phyloP scores from a whole-genome alignment of 2,113 vertebrate genomes.

The Amphiprion percula region DNA sequence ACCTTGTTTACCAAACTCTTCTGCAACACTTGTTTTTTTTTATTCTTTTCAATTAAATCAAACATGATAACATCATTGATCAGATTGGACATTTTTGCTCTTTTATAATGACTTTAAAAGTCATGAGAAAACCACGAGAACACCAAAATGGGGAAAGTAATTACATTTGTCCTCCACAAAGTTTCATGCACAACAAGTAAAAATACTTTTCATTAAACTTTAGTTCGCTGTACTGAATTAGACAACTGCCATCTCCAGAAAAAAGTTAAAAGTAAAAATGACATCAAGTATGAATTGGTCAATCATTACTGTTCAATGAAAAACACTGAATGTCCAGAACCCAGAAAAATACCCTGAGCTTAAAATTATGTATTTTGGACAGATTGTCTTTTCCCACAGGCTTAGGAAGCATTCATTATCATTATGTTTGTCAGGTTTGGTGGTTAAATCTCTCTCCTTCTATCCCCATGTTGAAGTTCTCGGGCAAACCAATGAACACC shows the following conservation, averaged over 20 bases:
- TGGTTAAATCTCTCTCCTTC: too few species aligned
- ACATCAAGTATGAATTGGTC: not conserved
- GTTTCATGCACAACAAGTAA: not conserved
- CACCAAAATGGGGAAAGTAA: not conserved
- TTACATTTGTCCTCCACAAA: not conserved
- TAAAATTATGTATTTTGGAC: not conserved
- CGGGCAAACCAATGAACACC: too few species aligned
- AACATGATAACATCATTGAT: constrained; percentile 14
- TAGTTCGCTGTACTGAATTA: not conserved
- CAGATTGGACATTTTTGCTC: too few species aligned
- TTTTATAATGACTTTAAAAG: constrained; percentile 39
- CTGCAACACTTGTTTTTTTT: constrained; percentile 21
- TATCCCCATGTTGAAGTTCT: too few species aligned
- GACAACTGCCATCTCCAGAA: not conserved
- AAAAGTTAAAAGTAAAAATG: not conserved
- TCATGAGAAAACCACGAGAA: constrained; percentile 20
- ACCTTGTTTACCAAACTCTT: constrained; percentile 30
- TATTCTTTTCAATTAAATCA: constrained; percentile 18
- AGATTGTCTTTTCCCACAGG: too few species aligned
- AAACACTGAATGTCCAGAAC: not conserved
- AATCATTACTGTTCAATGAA: not conserved
- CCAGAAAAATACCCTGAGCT: not conserved
- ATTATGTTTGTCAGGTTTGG: too few species aligned
- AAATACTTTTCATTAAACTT: constrained; percentile 9
- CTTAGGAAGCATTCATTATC: too few species aligned